Conservation (phyloP, 2,797 vertebrate species). For the Acrocephalus scirpaceus region DNA sequence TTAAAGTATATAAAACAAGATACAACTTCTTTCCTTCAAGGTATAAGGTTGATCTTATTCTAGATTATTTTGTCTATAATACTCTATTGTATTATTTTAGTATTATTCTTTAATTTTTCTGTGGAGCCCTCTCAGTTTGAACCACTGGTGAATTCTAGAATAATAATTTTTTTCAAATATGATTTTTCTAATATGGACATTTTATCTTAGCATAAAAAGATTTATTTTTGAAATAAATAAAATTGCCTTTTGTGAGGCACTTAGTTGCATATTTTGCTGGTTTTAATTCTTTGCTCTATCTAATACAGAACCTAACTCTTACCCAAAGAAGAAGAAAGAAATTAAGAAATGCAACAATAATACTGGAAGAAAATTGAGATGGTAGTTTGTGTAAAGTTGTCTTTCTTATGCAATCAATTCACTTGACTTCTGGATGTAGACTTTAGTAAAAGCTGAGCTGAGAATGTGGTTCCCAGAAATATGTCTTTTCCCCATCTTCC, state of each 20-base stretch:
- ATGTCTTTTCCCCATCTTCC: neutral
- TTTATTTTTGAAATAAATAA: neutral
- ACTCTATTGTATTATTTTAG: neutral
- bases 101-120: neutral
- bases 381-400: neutral
- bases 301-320: neutral
- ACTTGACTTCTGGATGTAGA: neutral
- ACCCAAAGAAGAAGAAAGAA: neutral
- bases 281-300: neutral
- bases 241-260: neutral
- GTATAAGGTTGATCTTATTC: neutral
- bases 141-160: neutral
- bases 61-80: neutral
- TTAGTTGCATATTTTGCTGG: neutral
- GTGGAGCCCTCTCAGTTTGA: neutral
- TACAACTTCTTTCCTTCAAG: neutral
- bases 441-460: neutral
- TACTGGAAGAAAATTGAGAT: neutral
- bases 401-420: slow-evolving; percentile 10
- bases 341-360: slow-evolving; percentile 8
- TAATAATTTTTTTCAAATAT: neutral
- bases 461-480: neutral
- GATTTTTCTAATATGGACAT: neutral
- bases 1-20: neutral
- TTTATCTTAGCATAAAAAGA: neutral